Evolutionary conservation across 2,113 vertebrate species (phyloP).

Genomic region (Ivindomyrus marchei): DNA sequence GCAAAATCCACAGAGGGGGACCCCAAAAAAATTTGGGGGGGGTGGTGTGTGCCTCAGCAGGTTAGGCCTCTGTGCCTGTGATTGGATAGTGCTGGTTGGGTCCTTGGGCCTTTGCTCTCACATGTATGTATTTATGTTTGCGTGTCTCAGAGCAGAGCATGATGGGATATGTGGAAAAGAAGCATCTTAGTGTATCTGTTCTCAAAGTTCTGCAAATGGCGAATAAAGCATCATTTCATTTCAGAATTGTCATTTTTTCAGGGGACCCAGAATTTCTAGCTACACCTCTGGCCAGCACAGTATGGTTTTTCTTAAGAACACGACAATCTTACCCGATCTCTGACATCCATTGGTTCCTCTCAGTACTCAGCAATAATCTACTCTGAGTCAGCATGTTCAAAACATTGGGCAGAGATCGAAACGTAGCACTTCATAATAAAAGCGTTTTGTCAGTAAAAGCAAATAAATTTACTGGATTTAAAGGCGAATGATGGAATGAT

Average conservation of each 20-base stretch:
- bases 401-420: background rate
- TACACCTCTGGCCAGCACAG: background rate
- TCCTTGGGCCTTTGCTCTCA: too few relatives aligned
- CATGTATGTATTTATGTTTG: background rate
- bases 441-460: background rate
- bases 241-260: background rate
- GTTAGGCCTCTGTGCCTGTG: too few relatives aligned
- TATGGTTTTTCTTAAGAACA: background rate
- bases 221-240: background rate
- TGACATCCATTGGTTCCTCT: background rate
- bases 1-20: background rate
- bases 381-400: background rate
- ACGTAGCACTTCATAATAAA: background rate
- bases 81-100: too few relatives aligned
- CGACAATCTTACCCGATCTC: background rate
- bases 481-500: background rate
- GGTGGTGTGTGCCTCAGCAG: background rate
- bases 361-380: background rate
- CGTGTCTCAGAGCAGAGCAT: background rate
- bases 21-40: too few relatives aligned
- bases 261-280: background rate
- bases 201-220: background rate
- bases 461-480: conserved; percentile 2
- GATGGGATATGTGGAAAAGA: background rate
- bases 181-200: background rate